These are phyloP conservation scores for Protonemura montana DNA, from an alignment of 2,888 invertebrate genomes.

Conservation along the genomic window DNA sequence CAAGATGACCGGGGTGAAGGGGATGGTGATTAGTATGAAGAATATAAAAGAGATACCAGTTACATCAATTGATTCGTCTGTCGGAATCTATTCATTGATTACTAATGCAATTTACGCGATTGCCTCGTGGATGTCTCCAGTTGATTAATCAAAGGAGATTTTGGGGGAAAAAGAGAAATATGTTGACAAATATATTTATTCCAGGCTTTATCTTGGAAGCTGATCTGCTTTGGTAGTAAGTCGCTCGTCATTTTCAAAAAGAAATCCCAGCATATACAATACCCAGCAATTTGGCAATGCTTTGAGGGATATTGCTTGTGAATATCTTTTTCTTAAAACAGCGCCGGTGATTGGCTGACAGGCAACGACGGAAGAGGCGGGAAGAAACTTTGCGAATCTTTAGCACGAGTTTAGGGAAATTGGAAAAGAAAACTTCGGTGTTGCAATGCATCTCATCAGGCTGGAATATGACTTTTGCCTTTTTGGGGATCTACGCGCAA, in stretches of 20 bases:
- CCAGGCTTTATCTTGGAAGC: not conserved
- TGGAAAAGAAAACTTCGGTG: not conserved
- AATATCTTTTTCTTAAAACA: not conserved
- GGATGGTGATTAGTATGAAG: not conserved
- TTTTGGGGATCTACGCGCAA: not conserved
- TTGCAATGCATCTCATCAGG: not conserved
- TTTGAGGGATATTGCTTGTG: not conserved
- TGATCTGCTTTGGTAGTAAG: not conserved
- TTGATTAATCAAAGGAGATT: not conserved
- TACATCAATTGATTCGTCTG: not conserved
- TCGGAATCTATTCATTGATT: not conserved
- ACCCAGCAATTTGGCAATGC: not conserved
- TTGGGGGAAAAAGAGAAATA: not conserved
- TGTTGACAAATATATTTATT: not conserved
- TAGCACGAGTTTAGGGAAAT: not conserved
- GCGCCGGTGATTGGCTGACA: not conserved
- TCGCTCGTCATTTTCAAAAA: not conserved
- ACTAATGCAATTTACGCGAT: not conserved
- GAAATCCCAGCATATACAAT: not conserved
- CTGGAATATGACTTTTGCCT: not conserved
- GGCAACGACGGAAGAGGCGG: not conserved
- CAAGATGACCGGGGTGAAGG: not conserved
- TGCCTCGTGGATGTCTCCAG: not conserved
- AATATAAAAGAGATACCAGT: not conserved
- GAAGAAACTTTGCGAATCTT: not conserved